Evolutionary conservation across 2,888 invertebrate genomes (phyloP).

Genomic region (Pseudococcus jackbeardsleyi): DNA sequence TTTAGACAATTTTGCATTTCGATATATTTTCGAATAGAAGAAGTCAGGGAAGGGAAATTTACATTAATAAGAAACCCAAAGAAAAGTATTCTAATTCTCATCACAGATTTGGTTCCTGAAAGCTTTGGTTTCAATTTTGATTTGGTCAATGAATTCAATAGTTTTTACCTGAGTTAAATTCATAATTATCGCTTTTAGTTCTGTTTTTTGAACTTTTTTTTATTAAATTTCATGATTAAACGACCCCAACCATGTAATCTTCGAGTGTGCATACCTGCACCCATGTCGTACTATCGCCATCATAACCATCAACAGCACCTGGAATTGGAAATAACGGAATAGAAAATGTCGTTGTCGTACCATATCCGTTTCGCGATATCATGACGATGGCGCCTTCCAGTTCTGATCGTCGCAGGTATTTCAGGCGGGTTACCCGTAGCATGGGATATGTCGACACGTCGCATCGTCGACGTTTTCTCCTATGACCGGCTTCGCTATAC

Average conservation of each 20-base stretch:
- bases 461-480: background rate
- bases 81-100: no score
- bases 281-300: background rate
- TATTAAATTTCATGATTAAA: background rate
- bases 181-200: no score
- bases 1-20: no score
- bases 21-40: no score
- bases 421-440: background rate
- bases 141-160: no score
- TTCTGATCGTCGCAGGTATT: no score
- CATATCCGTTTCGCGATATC: background rate
- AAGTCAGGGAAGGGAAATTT: no score
- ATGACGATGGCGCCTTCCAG: background rate
- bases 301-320: background rate
- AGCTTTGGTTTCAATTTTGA: no score
- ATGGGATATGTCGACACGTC: background rate
- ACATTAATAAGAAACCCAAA: no score
- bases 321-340: background rate
- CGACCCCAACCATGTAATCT: background rate
- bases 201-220: no score
- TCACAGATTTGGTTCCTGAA: no score
- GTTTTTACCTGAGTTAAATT: no score
- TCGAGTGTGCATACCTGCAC: background rate
- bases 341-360: background rate
- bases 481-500: background rate